A percentile compares a stretch with the other conserved stretches of the same genome.
Conservation (phyloP, 2,113 vertebrate genomes). For the Archocentrus centrarchus region DNA sequence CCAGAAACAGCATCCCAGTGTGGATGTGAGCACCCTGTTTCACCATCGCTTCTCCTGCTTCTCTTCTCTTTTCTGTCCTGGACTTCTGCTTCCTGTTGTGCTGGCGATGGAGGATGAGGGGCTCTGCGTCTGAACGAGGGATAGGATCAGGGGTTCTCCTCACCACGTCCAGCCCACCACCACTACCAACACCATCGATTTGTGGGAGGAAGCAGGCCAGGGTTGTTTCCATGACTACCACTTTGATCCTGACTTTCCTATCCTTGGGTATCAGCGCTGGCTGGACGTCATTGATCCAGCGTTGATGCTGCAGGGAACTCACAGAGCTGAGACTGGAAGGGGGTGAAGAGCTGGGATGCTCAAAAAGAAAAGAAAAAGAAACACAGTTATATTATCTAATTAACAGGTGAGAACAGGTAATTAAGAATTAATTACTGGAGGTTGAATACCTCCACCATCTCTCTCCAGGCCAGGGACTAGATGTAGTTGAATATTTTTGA, state of each 20-base stretch:
- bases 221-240: constrained; percentile 70
- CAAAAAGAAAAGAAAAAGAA: background rate
- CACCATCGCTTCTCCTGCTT: constrained; percentile 19
- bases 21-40: background rate
- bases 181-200: constrained; percentile 44
- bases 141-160: constrained; percentile 44
- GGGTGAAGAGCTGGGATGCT: background rate
- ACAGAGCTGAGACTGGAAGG: background rate
- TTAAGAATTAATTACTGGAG: no score
- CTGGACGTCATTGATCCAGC: constrained; percentile 43
- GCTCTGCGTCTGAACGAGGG: constrained; percentile 57
- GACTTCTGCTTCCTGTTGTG: background rate
- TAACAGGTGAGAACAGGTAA: no score
- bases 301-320: background rate
- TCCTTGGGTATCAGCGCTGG: constrained; percentile 39
- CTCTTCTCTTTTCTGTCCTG: background rate
- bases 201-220: constrained; percentile 64
- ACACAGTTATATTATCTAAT: background rate
- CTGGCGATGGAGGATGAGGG: constrained; percentile 11
- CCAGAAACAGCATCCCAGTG: constrained; percentile 49
- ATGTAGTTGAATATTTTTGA: no score
- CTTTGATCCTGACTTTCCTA: constrained; percentile 64
- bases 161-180: background rate
- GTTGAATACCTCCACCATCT: background rate
- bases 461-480: background rate